Base-by-base conservation (phyloP, 2,888 invertebrate genomes). In the Leptinotarsa juncta region DNA sequence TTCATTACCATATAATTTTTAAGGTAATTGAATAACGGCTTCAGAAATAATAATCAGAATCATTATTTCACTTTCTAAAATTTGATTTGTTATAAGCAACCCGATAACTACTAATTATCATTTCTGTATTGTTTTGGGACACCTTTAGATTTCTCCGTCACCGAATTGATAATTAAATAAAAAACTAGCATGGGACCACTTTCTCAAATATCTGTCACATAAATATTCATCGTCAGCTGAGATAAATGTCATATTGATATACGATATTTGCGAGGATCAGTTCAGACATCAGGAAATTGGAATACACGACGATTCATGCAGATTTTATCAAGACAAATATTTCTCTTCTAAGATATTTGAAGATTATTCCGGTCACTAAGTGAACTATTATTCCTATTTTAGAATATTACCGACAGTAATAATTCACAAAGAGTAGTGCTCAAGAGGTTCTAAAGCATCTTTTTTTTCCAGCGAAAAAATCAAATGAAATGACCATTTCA, bases 201-300 rank as follows among this genome's bases (percentile, higher is more conserved):
- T 62, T 62, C 62, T 62, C 62, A 42, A 42, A 42, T 62, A 62
- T 42, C 26, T 62, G 42, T 10, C 62, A n/a, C 5, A 42, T 62
- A 26, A 62, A 62, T 62, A 62, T 62, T 62, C 62, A 62, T 62
- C 12, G 10, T 42, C 10, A 42, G 32, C n/a, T 62, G 62, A 42
- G 62, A 62, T 62, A 32, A 62, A 62, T 42, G 42, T 62, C 62
- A 16, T 62, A 62, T 62, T 62, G 32, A 26, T 62, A 10, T 62
- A 62, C 32, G 26, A n/a, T 26, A 62, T 62, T 62, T 3, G 42
- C 42, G 26, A 32, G 3, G n/a, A 32, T 32, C 32, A 62, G 62
- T n/a, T n/a, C 62, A 42, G n/a, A 42, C 62, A 10, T 42, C 42
- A 16, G 12, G 3, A n/a, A 12, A 62, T 42, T 42, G 7, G 26